Evolutionary conservation across 2,888 invertebrate genomes (phyloP), one percentile per base, ranked within the genome.

Genomic region (Hermodice carunculata): DNA sequence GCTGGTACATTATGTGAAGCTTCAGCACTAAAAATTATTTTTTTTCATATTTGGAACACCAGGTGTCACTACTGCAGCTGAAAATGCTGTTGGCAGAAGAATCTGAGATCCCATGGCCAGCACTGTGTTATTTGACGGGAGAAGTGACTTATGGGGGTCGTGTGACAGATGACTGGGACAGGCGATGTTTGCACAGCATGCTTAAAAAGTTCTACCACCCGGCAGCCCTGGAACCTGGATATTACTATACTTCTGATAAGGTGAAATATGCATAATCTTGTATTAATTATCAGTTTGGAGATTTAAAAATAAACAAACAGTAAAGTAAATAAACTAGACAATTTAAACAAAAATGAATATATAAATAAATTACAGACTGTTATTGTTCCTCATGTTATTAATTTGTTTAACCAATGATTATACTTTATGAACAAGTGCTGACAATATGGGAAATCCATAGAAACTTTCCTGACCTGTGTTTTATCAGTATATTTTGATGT

Each of bases 111-210:
- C 84, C 85, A 1, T 86, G 85, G 84, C 77, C 78, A 51, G 86
- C 85, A 0, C 74, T 86, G 44, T 77, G 75, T 46, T 85, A 84
- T 63, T 73, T 85, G 49, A 83, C 83, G 53, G 85, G 86, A 31
- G 83, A 83, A 57, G 84, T 86, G 32, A 82, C 81, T 14, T 86
- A 83, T 69, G 86, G 86, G 14, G 86, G 86, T 2, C 76, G 85
- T 40, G 85, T 86, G 26, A 86, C 86, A 24, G 86, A 86, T 67
- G 83, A 85, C 64, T 80, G 79, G 79, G 86, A 86, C 67, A 72
- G 84, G 49, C 68, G 85, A 31, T 85, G 85, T 73, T 75, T 86
- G 2, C 79, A 80, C 53, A 75, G 78, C 32, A 73, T 85, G 11
- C 78, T 86, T 5, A 71, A 71, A 42, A 76, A 78, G 61, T 85